Evolutionary conservation across 23 tunicate genomes (phyloP), one percentile per base, ranked within the genome.

Genomic region (Oikopleura vanhoeffeni): DNA sequence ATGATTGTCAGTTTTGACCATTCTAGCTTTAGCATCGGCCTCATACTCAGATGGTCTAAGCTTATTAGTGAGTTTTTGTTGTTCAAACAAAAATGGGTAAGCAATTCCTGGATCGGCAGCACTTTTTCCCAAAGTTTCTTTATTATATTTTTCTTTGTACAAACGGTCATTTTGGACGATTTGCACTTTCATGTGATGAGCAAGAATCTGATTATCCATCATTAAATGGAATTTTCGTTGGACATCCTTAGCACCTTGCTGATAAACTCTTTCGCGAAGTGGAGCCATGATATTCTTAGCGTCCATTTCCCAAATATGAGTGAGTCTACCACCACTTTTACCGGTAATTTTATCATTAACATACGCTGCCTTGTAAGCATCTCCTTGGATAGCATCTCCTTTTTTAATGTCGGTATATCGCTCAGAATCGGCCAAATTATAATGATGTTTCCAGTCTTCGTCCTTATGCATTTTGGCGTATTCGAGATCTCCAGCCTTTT

Each of bases 41-140:
- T 33, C 32, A 38, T 71, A 71, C 79, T 71, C 38, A 2, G 34
- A 13, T 71, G 79, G 34, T 28, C 35, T 33, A 33, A 71, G 27
- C 38, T 71, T 71, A 2, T 71, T 38, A 38, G 38, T 32, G 38
- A 71, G 79, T 30, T 71, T 32, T 2, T 33, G 36, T 32, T 24
- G 34, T 32, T 71, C 38, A 3, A 13, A 13, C 36, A 13, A 32
- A 28, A 2, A 71, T 13, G 79, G 79, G 35, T 71, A 71, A 32
- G 79, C 79, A 30, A 71, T 71, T 33, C 79, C 79, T 71, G 79
- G 79, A 71, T 71, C 79, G 35, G 34, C 38, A 24, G 79, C 79
- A 4, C 38, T 4, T 30, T 71, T 28, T 24, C 79, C 79, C 2
- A 24, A 2, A 32, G 79, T 71, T 2, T 71, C 35, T 24, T 28